Evolutionary conservation across 2,888 invertebrate genomes (phyloP).

Genomic region (Glomeris marginata): DNA sequence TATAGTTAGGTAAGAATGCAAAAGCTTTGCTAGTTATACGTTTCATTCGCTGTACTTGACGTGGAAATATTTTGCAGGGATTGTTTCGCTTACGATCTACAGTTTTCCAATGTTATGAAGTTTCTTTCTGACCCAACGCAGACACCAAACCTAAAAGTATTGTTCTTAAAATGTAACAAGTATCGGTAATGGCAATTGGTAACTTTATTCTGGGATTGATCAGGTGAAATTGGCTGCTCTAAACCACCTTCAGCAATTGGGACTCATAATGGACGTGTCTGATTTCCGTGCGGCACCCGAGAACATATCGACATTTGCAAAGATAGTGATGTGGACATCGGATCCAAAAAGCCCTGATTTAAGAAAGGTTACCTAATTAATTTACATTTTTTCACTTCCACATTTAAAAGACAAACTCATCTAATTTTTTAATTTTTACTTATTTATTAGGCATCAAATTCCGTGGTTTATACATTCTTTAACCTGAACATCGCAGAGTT

Average conservation of each 20-base stretch:
- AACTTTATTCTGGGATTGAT: too few species aligned
- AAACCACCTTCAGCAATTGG: conserved; percentile 33
- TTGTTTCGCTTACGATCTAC: conserved; percentile 43
- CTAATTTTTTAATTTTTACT: conserved; percentile 11
- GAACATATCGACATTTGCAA: conserved; percentile 42
- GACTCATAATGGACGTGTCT: conserved; percentile 30
- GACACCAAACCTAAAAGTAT: conserved; percentile 54
- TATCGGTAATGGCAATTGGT: too few species aligned
- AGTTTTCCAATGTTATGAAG: conserved; percentile 43
- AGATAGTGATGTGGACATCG: conserved; percentile 56
- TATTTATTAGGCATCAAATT: conserved; percentile 38
- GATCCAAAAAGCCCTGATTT: conserved; percentile 50
- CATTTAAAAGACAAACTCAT: background rate
- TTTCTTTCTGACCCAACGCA: conserved; percentile 85
- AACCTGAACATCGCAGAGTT: conserved; percentile 82
- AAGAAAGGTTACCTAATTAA: conserved; percentile 30
- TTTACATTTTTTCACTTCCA: background rate
- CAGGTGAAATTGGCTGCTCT: conserved; percentile 37
- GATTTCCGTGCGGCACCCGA: conserved; percentile 47
- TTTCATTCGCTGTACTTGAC: background rate
- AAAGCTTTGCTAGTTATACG: too few species aligned
- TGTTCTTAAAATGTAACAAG: background rate
- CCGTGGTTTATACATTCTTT: conserved; percentile 63
- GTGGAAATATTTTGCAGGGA: conserved; percentile 33
- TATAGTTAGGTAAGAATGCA: conserved; percentile 49